These are phyloP conservation scores for Melipona beecheii DNA, from an alignment of 2,888 invertebrate species.

Conservation along the genomic window DNA sequence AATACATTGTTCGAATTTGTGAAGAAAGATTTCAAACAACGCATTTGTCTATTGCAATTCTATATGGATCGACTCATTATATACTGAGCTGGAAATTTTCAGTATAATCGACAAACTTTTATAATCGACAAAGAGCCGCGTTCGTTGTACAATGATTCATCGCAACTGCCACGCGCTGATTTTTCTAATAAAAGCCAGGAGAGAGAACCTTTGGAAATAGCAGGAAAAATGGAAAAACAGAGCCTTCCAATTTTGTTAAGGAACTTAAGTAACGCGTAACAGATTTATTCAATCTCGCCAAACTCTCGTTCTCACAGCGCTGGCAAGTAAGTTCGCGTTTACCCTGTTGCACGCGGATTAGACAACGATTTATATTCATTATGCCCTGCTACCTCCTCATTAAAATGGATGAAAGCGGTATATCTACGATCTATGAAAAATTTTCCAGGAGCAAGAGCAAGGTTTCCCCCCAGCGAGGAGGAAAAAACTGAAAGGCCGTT, in stretches of 20 bases:
- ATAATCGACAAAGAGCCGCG: no score
- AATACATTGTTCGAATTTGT: no score
- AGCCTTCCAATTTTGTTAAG: no score
- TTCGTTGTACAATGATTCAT: no score
- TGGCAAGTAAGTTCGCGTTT: slow-evolving; percentile 21
- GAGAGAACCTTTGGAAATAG: not conserved
- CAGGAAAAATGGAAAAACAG: not conserved
- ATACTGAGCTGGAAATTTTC: no score
- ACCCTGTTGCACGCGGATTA: slow-evolving; percentile 33
- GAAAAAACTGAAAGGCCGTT: slow-evolving; percentile 30
- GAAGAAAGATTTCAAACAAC: no score
- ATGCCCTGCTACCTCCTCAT: slow-evolving; percentile 27
- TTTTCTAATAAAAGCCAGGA: no score
- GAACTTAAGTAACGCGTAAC: not conserved
- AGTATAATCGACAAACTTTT: no score
- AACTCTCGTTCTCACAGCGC: not conserved
- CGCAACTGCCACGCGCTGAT: no score
- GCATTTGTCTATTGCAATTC: no score
- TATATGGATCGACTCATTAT: no score
- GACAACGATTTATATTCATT: slow-evolving; percentile 47
- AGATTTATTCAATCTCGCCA: not conserved
- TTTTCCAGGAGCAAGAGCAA: slow-evolving; percentile 9
- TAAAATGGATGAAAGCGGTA: slow-evolving; percentile 52
- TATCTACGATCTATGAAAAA: slow-evolving; percentile 51
- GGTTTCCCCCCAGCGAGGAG: not conserved